A percentile compares a stretch with the other conserved stretches of the same genome.
Evolutionary conservation across 2,113 vertebrate genomes (phyloP).

Genomic region (Syngnathoides biaculeatus): DNA sequence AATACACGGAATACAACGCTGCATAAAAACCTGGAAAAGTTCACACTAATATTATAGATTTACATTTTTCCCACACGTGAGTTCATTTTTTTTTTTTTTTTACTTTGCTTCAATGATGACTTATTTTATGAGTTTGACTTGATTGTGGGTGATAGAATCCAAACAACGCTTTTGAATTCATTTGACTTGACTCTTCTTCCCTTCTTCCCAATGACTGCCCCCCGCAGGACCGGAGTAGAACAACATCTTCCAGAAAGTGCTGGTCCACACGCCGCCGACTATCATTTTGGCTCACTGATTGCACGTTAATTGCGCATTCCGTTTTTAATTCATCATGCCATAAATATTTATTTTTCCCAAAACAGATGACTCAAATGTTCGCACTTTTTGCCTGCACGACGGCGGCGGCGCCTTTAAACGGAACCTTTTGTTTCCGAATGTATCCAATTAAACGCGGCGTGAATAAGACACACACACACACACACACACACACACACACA

Average conservation of each 20-base stretch:
- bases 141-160: too few species aligned
- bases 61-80: too few species aligned
- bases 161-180: too few species aligned
- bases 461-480: constrained; percentile 39
- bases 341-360: not conserved
- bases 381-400: not conserved
- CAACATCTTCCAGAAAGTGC: not conserved
- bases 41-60: too few species aligned
- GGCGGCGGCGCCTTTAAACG: constrained; percentile 46
- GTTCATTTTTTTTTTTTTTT: too few species aligned
- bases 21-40: too few species aligned
- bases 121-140: too few species aligned
- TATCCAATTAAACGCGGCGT: constrained; percentile 59
- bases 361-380: not conserved
- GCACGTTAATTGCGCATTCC: too few species aligned
- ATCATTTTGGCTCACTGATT: not conserved
- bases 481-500: not conserved
- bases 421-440: constrained; percentile 65
- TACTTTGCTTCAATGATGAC: too few species aligned
- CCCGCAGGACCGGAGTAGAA: not conserved
- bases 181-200: not conserved
- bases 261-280: not conserved
- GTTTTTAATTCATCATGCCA: not conserved
- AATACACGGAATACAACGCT: too few species aligned
- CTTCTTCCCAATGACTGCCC: not conserved